Conservation (phyloP, 2,113 vertebrate genomes). For the Plectropomus leopardus region DNA sequence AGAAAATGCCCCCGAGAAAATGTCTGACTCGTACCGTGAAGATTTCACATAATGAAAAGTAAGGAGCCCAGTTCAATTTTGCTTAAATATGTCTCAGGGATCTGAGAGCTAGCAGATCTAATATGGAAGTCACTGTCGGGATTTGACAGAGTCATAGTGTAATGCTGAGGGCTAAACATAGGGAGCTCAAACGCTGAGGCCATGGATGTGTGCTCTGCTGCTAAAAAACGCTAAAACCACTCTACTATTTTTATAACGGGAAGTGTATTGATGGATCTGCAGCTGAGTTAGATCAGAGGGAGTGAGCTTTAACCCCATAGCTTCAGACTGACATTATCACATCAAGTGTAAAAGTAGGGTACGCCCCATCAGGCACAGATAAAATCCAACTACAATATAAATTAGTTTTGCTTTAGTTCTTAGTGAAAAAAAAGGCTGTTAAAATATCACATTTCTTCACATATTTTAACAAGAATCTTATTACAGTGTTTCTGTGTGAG, state of each 20-base stretch:
- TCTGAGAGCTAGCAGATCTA: slow-evolving; percentile 65
- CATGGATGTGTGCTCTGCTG: slow-evolving; percentile 42
- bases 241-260: slow-evolving; percentile 26
- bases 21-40: slow-evolving; percentile 58
- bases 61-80: slow-evolving; percentile 66
- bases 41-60: slow-evolving; percentile 75
- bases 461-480: slow-evolving; percentile 21
- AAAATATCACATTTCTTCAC: background rate
- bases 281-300: slow-evolving; percentile 5
- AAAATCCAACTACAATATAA: background rate
- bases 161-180: slow-evolving; percentile 56
- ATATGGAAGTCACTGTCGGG: slow-evolving; percentile 68
- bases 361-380: background rate
- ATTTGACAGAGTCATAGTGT: slow-evolving; percentile 67
- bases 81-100: slow-evolving; percentile 67
- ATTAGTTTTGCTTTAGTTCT: slow-evolving; percentile 3
- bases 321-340: background rate
- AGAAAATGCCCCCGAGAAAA: slow-evolving; percentile 62
- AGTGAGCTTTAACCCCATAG: slow-evolving; percentile 4
- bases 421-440: slow-evolving; percentile 1
- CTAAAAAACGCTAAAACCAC: slow-evolving; percentile 46
- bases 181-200: slow-evolving; percentile 47
- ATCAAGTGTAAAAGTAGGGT: background rate
- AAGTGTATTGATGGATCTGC: slow-evolving; percentile 42
- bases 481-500: slow-evolving; percentile 29